Base-by-base conservation (phyloP, 2,888 invertebrate species). In the Corythucha ciliata region DNA sequence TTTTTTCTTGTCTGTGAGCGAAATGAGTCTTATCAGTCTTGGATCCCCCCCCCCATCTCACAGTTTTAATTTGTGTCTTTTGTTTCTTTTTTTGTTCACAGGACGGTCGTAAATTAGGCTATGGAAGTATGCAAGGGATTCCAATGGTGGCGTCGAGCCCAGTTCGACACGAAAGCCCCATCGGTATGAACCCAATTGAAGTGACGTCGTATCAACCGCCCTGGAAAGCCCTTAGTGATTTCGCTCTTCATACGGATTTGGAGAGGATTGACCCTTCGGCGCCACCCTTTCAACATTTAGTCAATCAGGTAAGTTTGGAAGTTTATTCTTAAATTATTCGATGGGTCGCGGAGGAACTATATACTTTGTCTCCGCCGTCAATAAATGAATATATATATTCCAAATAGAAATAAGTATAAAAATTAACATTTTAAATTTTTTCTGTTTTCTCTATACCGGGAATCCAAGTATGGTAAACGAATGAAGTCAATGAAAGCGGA, bases 91-190 rank as follows among this genome's bases (percentile, higher is more conserved):
- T 29, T 29, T n/a, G n/a, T n/a, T n/a, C n/a, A n/a, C 79, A 93
- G 92, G 92, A 92, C 74, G 93, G 93, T 63, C 81, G 92, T 61
- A 90, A 92, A 69, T 74, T 93, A 69, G 90, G 89, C 59, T 90
- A 91, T 71, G 90, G 90, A 67, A 83, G 85, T 63, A 87, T 93
- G 85, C 92, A 94, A 67, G 92, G 92, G 54, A 93, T 98, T 61
- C 96, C 97, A 18, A 87, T 98, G 83, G 91, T 97, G 56, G 97
- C 97, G 37, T 88, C 91, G 36, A 91, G 93, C 61, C 90, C 90
- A 26, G 89, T 90, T 55, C 76, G 90, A 41, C 89, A 90, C 72
- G 90, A 89, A 70, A 85, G 88, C 53, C 87, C 87, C 1, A 74
- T 86, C 53, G 84, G 89, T 52, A 79, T 88, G 67, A 86, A 88